Evolutionary conservation across 2,113 vertebrate genomes (phyloP), one percentile per base, ranked within the genome.

Genomic region (Petromus typicus): DNA sequence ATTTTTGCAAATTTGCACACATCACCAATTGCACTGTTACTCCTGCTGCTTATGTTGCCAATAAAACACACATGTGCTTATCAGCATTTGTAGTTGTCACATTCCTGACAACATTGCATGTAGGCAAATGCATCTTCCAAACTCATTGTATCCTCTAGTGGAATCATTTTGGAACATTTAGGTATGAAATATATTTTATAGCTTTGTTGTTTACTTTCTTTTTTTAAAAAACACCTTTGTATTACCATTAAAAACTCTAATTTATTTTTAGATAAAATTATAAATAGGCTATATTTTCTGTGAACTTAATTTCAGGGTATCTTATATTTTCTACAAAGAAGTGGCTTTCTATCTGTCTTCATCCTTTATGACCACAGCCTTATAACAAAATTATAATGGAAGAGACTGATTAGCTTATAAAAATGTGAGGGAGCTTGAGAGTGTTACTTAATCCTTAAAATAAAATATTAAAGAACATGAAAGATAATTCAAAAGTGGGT

Each of bases 371-470:
- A 95, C 43, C 51, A 85, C 25, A 22, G 25, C 34, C 48, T 69
- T 75, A 27, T 54, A 59, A 34, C 34, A 91, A 85, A 90, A 90
- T 66, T 34, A 92, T 57, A 4, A 9, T 48, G 22, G 30, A 92
- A 90, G 40, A 80, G 48, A 54, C n/a, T 61, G 32, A 84, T 86
- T 79, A 81, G 76, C 27, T 96, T 94, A 87, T 69, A 61, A 67
- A n/a, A 79, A 88, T 37, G 20, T 16, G 51, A 17, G n/a, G 7
- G 34, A 73, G 30, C 13, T 6, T 2, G 14, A 57, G 11, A n/a
- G 51, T 20, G 69, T 92, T 89, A 51, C 75, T 27, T 43, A 85
- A 82, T 27, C 34, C 17, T 92, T 82, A 88, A 81, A 82, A 82
- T 82, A 83, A 90, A 17, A 69, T 76, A 43, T 30, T 76, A 82